Conservation (phyloP, 2,113 vertebrate species). For the Chauna torquata region DNA sequence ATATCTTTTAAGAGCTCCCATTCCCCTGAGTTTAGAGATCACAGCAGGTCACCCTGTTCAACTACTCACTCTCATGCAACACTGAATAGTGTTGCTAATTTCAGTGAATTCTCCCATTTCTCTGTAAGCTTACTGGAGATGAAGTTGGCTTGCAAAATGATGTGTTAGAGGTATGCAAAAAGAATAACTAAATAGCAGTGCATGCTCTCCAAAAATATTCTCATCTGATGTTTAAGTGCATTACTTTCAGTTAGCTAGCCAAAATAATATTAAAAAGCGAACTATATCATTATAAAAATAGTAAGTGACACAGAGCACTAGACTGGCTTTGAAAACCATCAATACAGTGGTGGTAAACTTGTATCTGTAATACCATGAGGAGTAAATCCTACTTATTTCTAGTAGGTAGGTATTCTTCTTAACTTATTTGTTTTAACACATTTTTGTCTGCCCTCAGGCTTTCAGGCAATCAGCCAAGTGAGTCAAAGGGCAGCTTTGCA, state of each 20-base stretch:
- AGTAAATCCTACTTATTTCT: neutral
- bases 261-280: neutral
- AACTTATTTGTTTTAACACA: neutral
- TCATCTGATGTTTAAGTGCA: neutral
- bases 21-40: neutral
- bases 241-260: neutral
- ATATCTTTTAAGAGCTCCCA: neutral
- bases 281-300: neutral
- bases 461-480: neutral
- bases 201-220: constrained; percentile 2
- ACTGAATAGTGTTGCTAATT: neutral
- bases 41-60: neutral
- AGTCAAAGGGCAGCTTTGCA: neutral
- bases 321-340: neutral
- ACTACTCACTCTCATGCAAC: neutral
- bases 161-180: constrained; percentile 13
- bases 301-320: neutral
- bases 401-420: neutral
- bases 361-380: neutral
- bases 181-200: constrained; percentile 13
- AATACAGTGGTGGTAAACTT: neutral
- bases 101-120: neutral
- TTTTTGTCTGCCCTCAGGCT: neutral
- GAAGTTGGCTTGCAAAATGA: neutral
- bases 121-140: constrained; percentile 7